Percentiles rank a stretch among this genome's conserved stretches.
Conservation (phyloP, 2,888 invertebrate species). For the Drosophila neotestacea region DNA sequence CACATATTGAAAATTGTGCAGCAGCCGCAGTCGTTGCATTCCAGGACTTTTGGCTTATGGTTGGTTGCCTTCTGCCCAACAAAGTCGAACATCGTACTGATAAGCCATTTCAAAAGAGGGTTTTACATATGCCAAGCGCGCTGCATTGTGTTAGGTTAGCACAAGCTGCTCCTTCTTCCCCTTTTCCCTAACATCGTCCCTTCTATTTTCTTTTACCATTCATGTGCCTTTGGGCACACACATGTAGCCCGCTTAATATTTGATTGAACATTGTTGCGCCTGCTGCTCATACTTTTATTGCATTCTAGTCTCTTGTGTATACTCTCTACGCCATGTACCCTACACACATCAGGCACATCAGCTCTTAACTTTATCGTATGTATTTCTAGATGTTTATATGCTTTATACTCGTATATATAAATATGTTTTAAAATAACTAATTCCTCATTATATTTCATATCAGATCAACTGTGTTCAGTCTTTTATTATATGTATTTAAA, state of each 20-base stretch:
- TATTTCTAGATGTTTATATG: no score
- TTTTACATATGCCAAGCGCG: constrained; percentile 72
- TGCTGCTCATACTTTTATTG: constrained; percentile 71
- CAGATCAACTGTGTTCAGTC: no score
- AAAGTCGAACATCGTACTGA: constrained; percentile 64
- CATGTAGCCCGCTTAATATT: constrained; percentile 60
- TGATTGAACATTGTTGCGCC: constrained; percentile 78
- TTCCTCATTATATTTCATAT: no score
- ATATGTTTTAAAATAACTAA: no score
- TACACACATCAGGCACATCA: not conserved
- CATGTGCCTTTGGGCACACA: constrained; percentile 26
- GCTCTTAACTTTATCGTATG: not conserved
- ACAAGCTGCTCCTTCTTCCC: constrained; percentile 8
- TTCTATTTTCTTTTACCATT: not conserved
- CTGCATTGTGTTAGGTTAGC: constrained; percentile 25
- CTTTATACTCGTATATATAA: no score
- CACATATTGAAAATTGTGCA: constrained; percentile 75
- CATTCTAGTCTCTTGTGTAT: constrained; percentile 43
- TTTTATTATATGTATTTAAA: no score
- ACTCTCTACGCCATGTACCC: not conserved
- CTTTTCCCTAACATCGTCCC: not conserved
- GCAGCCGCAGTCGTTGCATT: constrained; percentile 49
- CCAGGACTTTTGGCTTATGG: constrained; percentile 71
- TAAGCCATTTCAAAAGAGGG: constrained; percentile 75
- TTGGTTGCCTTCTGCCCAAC: constrained; percentile 51